Base-by-base conservation (phyloP, 2,113 vertebrate species). In the Albula glossodonta region DNA sequence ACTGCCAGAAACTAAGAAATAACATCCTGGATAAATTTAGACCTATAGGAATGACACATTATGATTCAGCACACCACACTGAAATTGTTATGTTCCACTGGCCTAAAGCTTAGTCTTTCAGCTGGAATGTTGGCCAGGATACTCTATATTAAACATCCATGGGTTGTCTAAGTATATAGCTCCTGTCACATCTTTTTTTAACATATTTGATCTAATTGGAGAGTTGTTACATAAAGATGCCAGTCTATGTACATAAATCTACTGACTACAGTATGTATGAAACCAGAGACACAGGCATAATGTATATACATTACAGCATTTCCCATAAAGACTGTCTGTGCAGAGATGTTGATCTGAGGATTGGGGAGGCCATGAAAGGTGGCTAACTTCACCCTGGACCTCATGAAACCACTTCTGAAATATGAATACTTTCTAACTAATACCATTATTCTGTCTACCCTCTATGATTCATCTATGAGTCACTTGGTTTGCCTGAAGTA, bases 31-130 rank as follows among this genome's bases (percentile, higher is more conserved):
- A 88, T 88, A 87, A 85, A 86, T 91, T 83, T 89, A 89, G 91
- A 90, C 83, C 82, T 80, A 78, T 80, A 87, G 90, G 90, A 90
- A 89, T 89, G 90, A 91, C 89, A 89, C 41, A 88, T 82, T 88
- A 83, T 89, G 91, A 91, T 82, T 48, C 90, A 91, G 90, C 84
- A 87, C 51, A 87, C 89, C 82, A 51, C 90, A 85, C 84, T 88
- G 84, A 90, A 90, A 93, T 92, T 91, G 90, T 86, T 81, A 80
- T 86, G 87, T 87, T 91, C 86, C 88, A 90, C 90, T 92, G 90
- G 89, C 87, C 70, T 83, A 89, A 89, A 90, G 93, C 89, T 89
- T 56, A 87, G 91, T 90, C 88, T 90, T 91, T 88, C 82, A 83
- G 80, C 70, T 90, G 92, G 88, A 92, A 92, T 92, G 90, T 91